A percentile compares a stretch with the other conserved stretches of the same genome.
Conservation (phyloP, 2,888 invertebrate species). For the Tetropium fuscum region DNA sequence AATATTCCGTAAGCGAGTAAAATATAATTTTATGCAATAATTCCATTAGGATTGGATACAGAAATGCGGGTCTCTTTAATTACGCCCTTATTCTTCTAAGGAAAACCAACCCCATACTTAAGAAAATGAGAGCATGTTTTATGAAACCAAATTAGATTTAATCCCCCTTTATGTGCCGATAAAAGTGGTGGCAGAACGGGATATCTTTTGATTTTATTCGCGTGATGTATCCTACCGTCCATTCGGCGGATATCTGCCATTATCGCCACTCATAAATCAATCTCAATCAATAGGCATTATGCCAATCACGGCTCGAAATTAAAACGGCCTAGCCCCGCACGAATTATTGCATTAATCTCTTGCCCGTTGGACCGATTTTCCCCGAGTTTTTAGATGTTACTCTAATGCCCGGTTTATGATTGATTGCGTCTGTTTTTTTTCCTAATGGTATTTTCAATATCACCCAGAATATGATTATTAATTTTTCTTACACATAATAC, state of each 20-base stretch:
- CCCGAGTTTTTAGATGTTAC: conserved; percentile 32
- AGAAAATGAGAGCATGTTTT: conserved; percentile 5
- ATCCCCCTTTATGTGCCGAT: conserved; percentile 15
- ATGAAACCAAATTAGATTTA: conserved; percentile 11
- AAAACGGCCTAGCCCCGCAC: conserved; percentile 31
- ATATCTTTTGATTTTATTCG: conserved; percentile 20
- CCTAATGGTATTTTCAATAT: no score
- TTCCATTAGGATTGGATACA: no score
- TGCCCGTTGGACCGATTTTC: conserved; percentile 32
- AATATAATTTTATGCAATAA: no score
- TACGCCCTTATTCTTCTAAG: no score
- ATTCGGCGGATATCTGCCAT: conserved; percentile 44
- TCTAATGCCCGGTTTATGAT: conserved; percentile 20
- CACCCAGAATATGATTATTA: no score
- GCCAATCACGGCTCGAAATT: conserved; percentile 46
- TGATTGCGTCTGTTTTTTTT: conserved; percentile 8
- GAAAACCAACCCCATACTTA: conserved; percentile 2
- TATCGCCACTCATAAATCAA: conserved; percentile 49
- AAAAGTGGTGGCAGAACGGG: background rate
- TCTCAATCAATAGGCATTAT: conserved; percentile 50
- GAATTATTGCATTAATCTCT: conserved; percentile 50
- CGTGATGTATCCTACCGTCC: conserved; percentile 23
- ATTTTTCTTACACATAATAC: no score
- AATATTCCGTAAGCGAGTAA: no score
- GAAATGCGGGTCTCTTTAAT: no score